phyloP scores from a whole-genome alignment of 2,888 invertebrate genomes.

The Ophraella communa region DNA sequence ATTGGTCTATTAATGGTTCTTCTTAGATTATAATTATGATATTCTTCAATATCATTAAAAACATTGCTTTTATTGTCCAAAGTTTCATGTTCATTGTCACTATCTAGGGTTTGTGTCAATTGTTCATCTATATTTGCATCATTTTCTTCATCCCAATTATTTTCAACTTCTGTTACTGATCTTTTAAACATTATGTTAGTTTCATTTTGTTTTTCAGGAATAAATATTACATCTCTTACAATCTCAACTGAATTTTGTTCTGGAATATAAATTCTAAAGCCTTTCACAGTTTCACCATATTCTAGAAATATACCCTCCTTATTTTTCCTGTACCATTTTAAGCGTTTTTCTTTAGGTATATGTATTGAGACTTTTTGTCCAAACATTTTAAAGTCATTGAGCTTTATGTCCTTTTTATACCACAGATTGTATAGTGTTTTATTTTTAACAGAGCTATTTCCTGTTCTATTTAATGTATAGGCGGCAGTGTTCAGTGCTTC shows the following conservation, averaged over 20 bases:
- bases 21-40: too few relatives aligned
- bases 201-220: conserved; percentile 1
- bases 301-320: conserved; percentile 19
- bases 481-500: conserved; percentile 8
- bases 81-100: too few relatives aligned
- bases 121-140: too few relatives aligned
- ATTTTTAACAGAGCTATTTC: conserved; percentile 2
- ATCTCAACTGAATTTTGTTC: neutral
- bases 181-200: too few relatives aligned
- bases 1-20: too few relatives aligned
- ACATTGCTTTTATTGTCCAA: too few relatives aligned
- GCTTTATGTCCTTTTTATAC: neutral
- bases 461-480: conserved; percentile 23
- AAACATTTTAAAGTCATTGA: conserved; percentile 15
- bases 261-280: conserved; percentile 13
- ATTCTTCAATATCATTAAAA: too few relatives aligned
- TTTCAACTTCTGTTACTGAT: too few relatives aligned
- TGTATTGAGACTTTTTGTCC: conserved; percentile 14
- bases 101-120: too few relatives aligned
- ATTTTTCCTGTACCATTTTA: conserved; percentile 18
- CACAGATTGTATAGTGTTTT: conserved; percentile 18
- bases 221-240: conserved; percentile 7
- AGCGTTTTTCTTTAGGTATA: conserved; percentile 9
- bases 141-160: too few relatives aligned
- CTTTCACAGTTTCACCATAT: conserved; percentile 9